These are phyloP conservation scores for Microctonus aethiopoides DNA, from an alignment of 2,888 invertebrate species.

Conservation along the genomic window DNA sequence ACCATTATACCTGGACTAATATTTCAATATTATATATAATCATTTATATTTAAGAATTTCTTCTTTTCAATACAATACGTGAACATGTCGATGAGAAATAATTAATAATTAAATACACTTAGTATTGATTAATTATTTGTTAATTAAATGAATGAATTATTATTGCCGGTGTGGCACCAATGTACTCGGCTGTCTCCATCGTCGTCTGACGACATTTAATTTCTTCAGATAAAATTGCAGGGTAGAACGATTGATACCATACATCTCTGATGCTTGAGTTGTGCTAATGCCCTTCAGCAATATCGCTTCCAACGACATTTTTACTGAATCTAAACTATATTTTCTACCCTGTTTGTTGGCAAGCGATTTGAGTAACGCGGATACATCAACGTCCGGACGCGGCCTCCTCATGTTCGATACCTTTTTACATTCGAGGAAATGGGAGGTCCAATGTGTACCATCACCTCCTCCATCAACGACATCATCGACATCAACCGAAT, in stretches of 20 bases:
- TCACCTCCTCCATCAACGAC: too few relatives aligned
- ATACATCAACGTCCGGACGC: constrained; percentile 61
- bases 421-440: constrained; percentile 64
- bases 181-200: constrained; percentile 58
- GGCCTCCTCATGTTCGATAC: constrained; percentile 53
- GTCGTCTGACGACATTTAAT: constrained; percentile 68
- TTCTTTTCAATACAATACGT: neutral
- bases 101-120: neutral
- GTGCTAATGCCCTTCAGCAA: constrained; percentile 69
- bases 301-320: constrained; percentile 69
- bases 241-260: constrained; percentile 70
- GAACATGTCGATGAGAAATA: neutral
- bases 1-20: neutral
- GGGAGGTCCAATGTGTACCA: constrained; percentile 59
- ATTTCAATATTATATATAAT: neutral
- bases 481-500: constrained; percentile 52
- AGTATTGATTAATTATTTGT: neutral
- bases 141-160: constrained; percentile 37
- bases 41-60: neutral
- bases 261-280: constrained; percentile 68
- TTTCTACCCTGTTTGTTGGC: constrained; percentile 66
- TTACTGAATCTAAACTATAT: constrained; percentile 68
- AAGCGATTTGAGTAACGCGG: constrained; percentile 63
- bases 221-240: constrained; percentile 71
- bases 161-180: constrained; percentile 50